Percentiles rank a stretch among this genome's conserved stretches.
Evolutionary conservation across 2,888 invertebrate species (phyloP).

Genomic region (Hermaeophaga mercurialis): DNA sequence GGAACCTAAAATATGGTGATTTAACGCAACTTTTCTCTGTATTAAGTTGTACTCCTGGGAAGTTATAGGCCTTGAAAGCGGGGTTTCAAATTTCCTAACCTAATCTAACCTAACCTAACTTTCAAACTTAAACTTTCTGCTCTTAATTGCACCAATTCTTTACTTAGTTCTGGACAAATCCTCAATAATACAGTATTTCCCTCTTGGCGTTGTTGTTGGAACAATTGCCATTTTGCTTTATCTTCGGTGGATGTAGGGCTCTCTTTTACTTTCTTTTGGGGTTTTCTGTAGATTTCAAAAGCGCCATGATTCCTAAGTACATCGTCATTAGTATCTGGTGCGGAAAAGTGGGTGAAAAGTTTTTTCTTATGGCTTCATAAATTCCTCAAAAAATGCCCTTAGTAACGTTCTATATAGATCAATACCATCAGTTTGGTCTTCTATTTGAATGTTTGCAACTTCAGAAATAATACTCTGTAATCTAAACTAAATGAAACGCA

Average conservation of each 20-base stretch:
- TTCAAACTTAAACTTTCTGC: slow-evolving; percentile 86
- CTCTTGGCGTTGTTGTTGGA: slow-evolving; percentile 75
- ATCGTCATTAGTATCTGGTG: slow-evolving; percentile 53
- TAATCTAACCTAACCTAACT: slow-evolving; percentile 69
- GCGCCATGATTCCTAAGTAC: slow-evolving; percentile 74
- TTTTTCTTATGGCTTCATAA: slow-evolving; percentile 58
- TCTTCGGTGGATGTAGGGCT: slow-evolving; percentile 59
- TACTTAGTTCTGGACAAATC: slow-evolving; percentile 87
- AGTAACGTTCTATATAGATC: slow-evolving; percentile 50
- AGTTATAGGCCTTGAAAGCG: too few relatives aligned
- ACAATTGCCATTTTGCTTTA: slow-evolving; percentile 61
- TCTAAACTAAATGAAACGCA: too few relatives aligned
- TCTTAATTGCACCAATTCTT: slow-evolving; percentile 84
- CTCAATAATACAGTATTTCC: slow-evolving; percentile 85
- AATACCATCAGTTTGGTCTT: slow-evolving; percentile 38
- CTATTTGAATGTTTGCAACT: slow-evolving; percentile 38
- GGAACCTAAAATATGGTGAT: too few relatives aligned
- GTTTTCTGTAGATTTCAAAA: slow-evolving; percentile 76
- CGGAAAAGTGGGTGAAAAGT: slow-evolving; percentile 55
- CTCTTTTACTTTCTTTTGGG: slow-evolving; percentile 57
- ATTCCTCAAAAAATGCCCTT: slow-evolving; percentile 49
- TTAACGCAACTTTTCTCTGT: too few relatives aligned
- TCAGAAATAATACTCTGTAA: too few relatives aligned
- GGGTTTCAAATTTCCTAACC: too few relatives aligned
- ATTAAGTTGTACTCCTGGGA: too few relatives aligned